These are phyloP conservation scores for Conus canariensis DNA, from an alignment of 2,888 invertebrate genomes.

Conservation along the genomic window DNA sequence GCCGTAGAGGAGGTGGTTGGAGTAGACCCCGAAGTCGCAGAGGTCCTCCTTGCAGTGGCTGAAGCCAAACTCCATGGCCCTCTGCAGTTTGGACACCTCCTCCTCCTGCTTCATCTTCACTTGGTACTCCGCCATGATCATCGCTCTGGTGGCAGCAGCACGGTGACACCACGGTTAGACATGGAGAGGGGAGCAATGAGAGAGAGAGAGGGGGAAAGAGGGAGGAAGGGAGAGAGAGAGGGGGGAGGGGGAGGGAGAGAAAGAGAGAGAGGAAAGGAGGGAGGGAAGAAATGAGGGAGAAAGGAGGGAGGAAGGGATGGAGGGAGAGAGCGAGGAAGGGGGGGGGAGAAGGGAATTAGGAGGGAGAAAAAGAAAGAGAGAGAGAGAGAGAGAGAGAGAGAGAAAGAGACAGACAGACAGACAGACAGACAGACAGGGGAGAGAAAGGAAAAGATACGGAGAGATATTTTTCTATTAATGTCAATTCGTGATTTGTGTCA, in stretches of 20 bases:
- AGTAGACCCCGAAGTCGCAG: neutral
- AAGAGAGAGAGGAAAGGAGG: neutral
- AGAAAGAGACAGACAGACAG: too few relatives aligned
- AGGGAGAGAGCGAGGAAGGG: neutral
- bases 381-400: too few relatives aligned
- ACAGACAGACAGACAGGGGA: too few relatives aligned
- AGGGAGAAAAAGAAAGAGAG: too few relatives aligned
- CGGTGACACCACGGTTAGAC: neutral
- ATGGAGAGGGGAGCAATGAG: neutral
- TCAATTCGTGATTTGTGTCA: too few relatives aligned
- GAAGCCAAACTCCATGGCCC: neutral
- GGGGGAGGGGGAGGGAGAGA: neutral
- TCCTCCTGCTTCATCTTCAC: constrained; percentile 1
- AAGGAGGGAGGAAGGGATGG: too few relatives aligned
- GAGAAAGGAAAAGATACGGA: too few relatives aligned
- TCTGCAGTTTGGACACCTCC: neutral
- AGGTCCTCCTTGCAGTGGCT: neutral
- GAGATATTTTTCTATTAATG: too few relatives aligned
- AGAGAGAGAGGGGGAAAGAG: constrained; percentile 3
- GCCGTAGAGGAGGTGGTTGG: neutral
- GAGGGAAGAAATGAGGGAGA: neutral
- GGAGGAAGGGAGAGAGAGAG: constrained; percentile 11
- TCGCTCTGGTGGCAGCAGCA: neutral
- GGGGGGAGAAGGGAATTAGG: neutral
- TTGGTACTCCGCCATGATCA: constrained; percentile 4